Evolutionary conservation across 2,797 vertebrate species (phyloP), one percentile per base, ranked within the genome.

Genomic region (Xyrichtys novacula): DNA sequence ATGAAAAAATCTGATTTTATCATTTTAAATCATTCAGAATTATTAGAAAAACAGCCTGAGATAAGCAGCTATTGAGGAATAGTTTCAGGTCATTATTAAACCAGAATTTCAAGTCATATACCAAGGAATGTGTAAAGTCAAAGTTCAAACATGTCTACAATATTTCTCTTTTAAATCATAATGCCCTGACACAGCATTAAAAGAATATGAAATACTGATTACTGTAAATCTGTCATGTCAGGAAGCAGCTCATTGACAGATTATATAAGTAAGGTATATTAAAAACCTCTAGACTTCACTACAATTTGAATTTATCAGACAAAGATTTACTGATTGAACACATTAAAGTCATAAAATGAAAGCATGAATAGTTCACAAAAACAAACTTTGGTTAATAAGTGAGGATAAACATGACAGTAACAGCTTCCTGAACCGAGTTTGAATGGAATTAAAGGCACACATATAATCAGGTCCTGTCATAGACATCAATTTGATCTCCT

Each of bases 401-500:
- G 15, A 49, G 16, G 26, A 20, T 1, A 2, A 2, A 20, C 6
- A 12, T 49, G 12, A 8, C 1, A 23, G 20, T 44, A 44, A 44
- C 43, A 23, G 42, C 20, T 48, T 16, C 46, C 23, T n/a, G 10
- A 25, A 31, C 3, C 17, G 9, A 17, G 1, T 39, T 17, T 47
- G 16, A 36, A 1, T 56, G n/a, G 1, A 55, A 59, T 58, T 20
- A 29, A 53, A 76, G 80, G 65, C 73, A 67, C 73, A 46, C 16
- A 6, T 17, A 19, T 6, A 7, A 58, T 3, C 1, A 14, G 42
- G 10, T 3, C 5, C 14, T 2, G n/a, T 96, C 90, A 0, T 93
- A 96, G 82, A 95, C 91, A 65, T 98, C 96, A 0, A 97, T 0
- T 0, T 98, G 97, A 1, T 91, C 94, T 5, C 97, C 97, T 0